Conservation (phyloP, 2,113 vertebrate genomes). For the Nycticryphes semicollaris region DNA sequence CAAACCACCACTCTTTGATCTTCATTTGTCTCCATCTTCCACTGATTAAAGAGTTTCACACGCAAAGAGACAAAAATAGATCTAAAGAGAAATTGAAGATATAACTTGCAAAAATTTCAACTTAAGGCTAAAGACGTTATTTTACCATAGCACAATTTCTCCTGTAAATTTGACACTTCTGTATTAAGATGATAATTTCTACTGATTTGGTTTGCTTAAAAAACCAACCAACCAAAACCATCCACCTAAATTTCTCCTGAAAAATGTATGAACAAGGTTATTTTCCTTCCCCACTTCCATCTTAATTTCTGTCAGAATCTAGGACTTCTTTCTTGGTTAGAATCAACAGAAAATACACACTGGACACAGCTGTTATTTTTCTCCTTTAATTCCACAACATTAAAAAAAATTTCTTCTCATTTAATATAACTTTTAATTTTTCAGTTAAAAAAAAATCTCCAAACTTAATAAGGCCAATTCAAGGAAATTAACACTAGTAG, state of each 20-base stretch:
- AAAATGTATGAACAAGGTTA: neutral
- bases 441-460: neutral
- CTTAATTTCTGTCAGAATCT: neutral
- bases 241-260: neutral
- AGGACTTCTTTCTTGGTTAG: neutral
- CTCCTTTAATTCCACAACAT: neutral
- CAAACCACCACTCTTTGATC: neutral
- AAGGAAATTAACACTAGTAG: neutral
- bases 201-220: neutral
- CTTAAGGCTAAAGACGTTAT: neutral
- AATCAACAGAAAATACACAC: neutral
- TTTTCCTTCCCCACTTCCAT: neutral
- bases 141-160: neutral
- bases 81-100: neutral
- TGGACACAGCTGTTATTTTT: neutral
- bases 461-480: neutral
- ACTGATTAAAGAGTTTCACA: neutral
- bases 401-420: neutral
- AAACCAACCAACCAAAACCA: neutral
- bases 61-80: neutral
- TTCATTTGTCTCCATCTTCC: neutral
- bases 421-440: rapidly evolving
- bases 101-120: neutral
- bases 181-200: neutral
- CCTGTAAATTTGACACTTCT: neutral